phyloP scores from a whole-genome alignment of 2,113 vertebrate genomes.

The Willisornis vidua region DNA sequence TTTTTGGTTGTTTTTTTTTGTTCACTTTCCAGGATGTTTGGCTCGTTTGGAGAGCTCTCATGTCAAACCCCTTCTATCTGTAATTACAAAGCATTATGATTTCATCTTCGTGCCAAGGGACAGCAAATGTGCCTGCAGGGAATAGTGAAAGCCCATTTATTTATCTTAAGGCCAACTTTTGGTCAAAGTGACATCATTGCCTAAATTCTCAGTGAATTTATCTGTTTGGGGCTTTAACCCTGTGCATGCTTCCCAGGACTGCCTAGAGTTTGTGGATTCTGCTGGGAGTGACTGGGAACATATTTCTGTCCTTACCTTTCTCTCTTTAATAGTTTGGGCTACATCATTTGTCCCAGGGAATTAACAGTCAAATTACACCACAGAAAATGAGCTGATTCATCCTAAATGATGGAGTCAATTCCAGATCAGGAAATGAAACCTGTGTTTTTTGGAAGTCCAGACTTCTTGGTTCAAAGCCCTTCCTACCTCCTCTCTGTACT shows the following conservation, averaged over 20 bases:
- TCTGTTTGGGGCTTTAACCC: slow-evolving; percentile 22
- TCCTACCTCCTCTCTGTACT: neutral
- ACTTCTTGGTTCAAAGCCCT: neutral
- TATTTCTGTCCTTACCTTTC: neutral
- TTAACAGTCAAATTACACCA: neutral
- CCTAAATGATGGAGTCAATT: neutral
- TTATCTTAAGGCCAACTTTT: neutral
- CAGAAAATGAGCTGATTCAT: neutral
- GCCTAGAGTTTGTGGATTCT: neutral
- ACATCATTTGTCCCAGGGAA: neutral
- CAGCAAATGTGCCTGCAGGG: slow-evolving; percentile 1
- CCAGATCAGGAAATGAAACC: neutral
- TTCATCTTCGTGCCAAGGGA: slow-evolving; percentile 51
- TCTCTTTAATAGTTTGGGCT: neutral
- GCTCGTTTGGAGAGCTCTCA: slow-evolving; percentile 47
- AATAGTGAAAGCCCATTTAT: slow-evolving; percentile 21
- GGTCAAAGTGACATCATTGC: slow-evolving; percentile 31
- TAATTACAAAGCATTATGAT: slow-evolving; percentile 52
- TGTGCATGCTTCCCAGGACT: neutral
- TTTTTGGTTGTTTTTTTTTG: neutral
- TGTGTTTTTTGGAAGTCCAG: neutral
- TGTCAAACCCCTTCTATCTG: slow-evolving; percentile 39
- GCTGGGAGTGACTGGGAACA: neutral
- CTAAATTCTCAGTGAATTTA: neutral
- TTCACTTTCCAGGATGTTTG: slow-evolving; percentile 38